These are phyloP conservation scores for Pentamera pediparva DNA, from an alignment of 53 echinoderm and acorn worm species.

Conservation along the genomic window DNA sequence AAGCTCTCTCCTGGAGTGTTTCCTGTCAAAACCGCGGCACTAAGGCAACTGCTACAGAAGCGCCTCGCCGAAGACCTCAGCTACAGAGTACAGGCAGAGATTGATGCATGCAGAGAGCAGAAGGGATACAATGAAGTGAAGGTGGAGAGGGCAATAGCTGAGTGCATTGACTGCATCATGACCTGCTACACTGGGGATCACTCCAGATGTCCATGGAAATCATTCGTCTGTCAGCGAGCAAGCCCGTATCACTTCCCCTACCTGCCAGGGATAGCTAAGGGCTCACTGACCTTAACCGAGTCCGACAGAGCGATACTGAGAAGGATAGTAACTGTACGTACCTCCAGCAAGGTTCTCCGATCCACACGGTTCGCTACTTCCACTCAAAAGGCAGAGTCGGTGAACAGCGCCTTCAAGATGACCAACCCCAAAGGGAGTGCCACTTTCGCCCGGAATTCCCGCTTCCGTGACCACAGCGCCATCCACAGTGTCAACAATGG, in stretches of 20 bases:
- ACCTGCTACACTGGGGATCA: slow-evolving; percentile 2
- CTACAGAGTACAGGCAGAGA: background rate
- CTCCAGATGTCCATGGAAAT: background rate
- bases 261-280: background rate
- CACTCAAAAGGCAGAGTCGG: slow-evolving; percentile 17
- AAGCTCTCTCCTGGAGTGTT: background rate
- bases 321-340: background rate
- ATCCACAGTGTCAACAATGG: slow-evolving; percentile 8
- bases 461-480: slow-evolving; percentile 6
- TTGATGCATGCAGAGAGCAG: background rate
- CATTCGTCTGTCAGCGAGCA: background rate
- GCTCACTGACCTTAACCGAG: background rate
- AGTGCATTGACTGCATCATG: background rate
- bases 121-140: background rate
- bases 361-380: background rate
- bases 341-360: background rate
- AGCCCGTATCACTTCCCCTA: background rate
- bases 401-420: slow-evolving; percentile 12
- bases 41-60: background rate
- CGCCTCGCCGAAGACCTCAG: slow-evolving; percentile 3
- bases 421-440: slow-evolving; percentile 1
- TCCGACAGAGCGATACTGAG: background rate
- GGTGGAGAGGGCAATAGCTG: background rate
- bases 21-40: background rate
- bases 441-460: background rate